Evolutionary conservation across 1,140 invertebrate species (phyloP).

Genomic region (Megalonaias nervosa): DNA sequence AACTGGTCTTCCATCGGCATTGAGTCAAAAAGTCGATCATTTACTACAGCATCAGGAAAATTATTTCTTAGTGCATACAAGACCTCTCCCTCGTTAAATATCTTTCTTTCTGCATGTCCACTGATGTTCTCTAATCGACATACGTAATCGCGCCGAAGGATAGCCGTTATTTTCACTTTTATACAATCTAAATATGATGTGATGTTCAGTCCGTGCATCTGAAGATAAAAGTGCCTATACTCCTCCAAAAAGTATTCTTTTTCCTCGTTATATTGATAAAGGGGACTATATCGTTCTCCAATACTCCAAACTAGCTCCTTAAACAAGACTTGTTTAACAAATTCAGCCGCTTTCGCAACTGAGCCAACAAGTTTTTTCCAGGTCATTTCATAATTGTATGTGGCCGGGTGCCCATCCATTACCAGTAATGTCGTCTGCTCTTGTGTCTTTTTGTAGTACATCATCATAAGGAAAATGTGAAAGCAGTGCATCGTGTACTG

Average conservation of each 20-base stretch:
- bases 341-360: background rate
- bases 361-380: too few relatives aligned
- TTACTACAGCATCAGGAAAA: constrained; percentile 35
- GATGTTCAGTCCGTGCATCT: too few relatives aligned
- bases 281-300: background rate
- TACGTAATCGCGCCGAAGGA: constrained; percentile 60
- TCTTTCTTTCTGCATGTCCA: constrained; percentile 51
- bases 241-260: too few relatives aligned
- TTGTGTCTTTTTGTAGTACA: background rate
- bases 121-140: constrained; percentile 60
- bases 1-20: constrained; percentile 53
- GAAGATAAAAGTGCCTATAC: too few relatives aligned
- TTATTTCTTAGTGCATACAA: too few relatives aligned
- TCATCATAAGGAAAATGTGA: too few relatives aligned
- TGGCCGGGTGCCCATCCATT: background rate
- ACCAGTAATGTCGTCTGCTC: background rate
- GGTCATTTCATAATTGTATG: background rate
- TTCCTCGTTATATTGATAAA: too few relatives aligned
- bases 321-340: background rate
- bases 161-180: constrained; percentile 47
- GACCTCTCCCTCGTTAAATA: constrained; percentile 55
- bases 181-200: constrained; percentile 42
- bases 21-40: constrained; percentile 47
- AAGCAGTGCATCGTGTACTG: too few relatives aligned
- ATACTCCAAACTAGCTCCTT: background rate